Percentiles rank a stretch among this genome's conserved stretches.
These are phyloP conservation scores for Taxidea taxus DNA, from an alignment of 2,113 vertebrate genomes.

Conservation along the genomic window DNA sequence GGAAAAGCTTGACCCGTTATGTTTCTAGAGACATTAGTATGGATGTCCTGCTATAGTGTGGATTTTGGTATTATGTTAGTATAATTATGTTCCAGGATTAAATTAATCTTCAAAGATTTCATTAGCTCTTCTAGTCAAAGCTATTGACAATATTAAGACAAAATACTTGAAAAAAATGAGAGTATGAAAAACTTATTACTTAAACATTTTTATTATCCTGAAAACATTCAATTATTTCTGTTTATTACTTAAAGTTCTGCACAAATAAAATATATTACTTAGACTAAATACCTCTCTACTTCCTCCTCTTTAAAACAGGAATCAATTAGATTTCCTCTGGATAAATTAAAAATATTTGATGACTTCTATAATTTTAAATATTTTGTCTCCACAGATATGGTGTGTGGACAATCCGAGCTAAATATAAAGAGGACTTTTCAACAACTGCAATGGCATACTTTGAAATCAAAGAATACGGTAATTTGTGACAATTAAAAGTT, in stretches of 20 bases:
- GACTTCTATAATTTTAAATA: neutral
- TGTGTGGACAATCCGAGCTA: constrained; percentile 90
- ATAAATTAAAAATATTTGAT: constrained; percentile 21
- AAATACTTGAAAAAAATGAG: constrained; percentile 25
- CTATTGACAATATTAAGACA: neutral
- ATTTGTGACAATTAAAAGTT: constrained; percentile 41
- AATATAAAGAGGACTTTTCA: constrained; percentile 87
- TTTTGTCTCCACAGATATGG: constrained; percentile 85
- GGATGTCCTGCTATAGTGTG: neutral
- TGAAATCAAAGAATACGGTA: constrained; percentile 96
- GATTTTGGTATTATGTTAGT: neutral
- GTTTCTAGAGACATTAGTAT: neutral
- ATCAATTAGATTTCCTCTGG: neutral
- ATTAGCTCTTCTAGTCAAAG: constrained; percentile 40
- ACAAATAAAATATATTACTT: neutral
- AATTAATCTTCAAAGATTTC: neutral
- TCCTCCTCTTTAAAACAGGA: neutral
- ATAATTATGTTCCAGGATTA: neutral
- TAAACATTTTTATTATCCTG: neutral
- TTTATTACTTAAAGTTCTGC: neutral
- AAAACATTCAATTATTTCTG: neutral
- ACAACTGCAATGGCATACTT: constrained; percentile 86
- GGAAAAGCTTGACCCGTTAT: neutral
- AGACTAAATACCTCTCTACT: neutral
- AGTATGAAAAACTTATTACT: constrained; percentile 15